Base-by-base conservation (phyloP, 1,140 invertebrate species). In the Macrobrachium nipponense region DNA sequence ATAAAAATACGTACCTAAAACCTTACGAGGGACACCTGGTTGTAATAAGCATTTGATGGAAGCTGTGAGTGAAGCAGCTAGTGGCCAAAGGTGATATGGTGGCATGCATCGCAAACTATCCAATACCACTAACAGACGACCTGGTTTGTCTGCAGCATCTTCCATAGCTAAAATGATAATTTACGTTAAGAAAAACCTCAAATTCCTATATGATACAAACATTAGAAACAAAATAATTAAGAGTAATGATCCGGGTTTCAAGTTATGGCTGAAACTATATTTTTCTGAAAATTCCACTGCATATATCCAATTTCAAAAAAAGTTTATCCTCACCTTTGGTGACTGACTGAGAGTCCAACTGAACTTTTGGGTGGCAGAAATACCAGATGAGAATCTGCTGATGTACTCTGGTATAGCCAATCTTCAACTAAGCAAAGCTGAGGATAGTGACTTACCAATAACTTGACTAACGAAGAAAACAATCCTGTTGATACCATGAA, bases 401-500 rank as follows among this genome's bases (percentile, higher is more conserved):
- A 81, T 70, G 89, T 80, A 70, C 81, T 77, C 58, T 83, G 82
- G 64, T 88, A 89, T 89, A 99, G 93, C 97, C 98, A 99, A 91
- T 99, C 97, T 90, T 98, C 96, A 6, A 98, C 97, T 59, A 98
- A 92, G 87, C 97, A 98, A 20, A 99, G 91, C 91, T 99, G 97
- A 6, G 98, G 98, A 92, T 97, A 98, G 91, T 99, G 97, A 14
- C 95, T 98, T 0, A 96, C 96, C 51, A 99, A 91, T 15, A 99
- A 91, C 87, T 96, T 94, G 6, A 98, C 91, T 17, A 98, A 91
- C 1, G 96, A 95, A 70, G 97, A 95, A 90, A 98, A 98, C 5
- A 98, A 90, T 12, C 95, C 95, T 91, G 87, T 20, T 84, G 75
- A 86, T 44, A 44, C 81, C 73, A 58, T 17, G 5, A n/a, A 79